Percentiles rank a stretch among this genome's conserved stretches.
Evolutionary conservation across 2,797 vertebrate species (phyloP).

Genomic region (Geotrypetes seraphini): DNA sequence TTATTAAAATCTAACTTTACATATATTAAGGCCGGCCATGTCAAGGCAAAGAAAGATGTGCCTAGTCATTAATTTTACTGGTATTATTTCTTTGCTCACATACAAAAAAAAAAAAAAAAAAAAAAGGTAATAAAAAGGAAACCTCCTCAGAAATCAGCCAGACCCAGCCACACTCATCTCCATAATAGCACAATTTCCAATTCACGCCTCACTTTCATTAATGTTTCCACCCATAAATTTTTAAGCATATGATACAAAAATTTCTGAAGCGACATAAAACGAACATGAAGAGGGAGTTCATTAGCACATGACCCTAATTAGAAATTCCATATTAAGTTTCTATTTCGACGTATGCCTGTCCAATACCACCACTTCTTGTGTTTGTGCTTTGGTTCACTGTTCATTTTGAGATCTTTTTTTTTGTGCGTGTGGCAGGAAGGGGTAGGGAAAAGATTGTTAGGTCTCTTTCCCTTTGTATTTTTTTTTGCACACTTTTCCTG

Average conservation of each 20-base stretch:
- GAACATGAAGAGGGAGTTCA: conserved; percentile 67
- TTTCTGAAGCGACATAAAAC: conserved; percentile 77
- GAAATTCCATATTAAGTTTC: conserved; percentile 66
- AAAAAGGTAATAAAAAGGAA: conserved; percentile 52
- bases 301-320: conserved; percentile 74
- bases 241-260: conserved; percentile 78
- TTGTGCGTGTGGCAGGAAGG: too few species aligned
- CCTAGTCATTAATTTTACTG: conserved; percentile 50
- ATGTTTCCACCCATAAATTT: conserved; percentile 76
- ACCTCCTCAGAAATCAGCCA: conserved; percentile 60
- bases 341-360: conserved; percentile 43
- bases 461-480: neutral
- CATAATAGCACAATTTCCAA: conserved; percentile 70
- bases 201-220: conserved; percentile 77
- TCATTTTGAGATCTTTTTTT: conserved; percentile 1
- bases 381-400: too few species aligned
- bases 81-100: conserved; percentile 39
- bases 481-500: conserved; percentile 28
- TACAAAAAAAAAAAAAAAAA: too few species aligned
- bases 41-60: conserved; percentile 27
- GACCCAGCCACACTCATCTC: conserved; percentile 50
- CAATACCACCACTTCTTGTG: conserved; percentile 31
- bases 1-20: conserved; percentile 58
- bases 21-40: conserved; percentile 31
- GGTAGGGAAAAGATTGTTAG: too few species aligned